A percentile compares a stretch with the other conserved stretches of the same genome.
Evolutionary conservation across 2,888 invertebrate species (phyloP).

Genomic region (Drosophila niveifrons): DNA sequence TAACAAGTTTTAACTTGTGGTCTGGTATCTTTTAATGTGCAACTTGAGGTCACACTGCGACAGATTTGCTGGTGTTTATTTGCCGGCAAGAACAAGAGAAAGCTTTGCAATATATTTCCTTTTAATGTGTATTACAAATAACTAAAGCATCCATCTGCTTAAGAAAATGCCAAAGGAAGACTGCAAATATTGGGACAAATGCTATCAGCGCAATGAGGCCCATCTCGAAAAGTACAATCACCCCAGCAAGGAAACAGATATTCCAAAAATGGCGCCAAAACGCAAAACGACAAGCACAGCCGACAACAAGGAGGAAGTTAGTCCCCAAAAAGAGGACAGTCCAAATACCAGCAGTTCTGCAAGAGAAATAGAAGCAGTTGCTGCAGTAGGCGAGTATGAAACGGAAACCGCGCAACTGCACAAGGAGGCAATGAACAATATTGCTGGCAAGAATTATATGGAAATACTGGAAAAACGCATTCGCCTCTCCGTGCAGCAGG

Average conservation of each 20-base stretch:
- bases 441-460: conserved; percentile 80
- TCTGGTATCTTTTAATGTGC: background rate
- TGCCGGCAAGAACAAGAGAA: conserved; percentile 35
- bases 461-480: conserved; percentile 79
- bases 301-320: conserved; percentile 26
- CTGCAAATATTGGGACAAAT: conserved; percentile 92
- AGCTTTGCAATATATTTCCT: conserved; percentile 16
- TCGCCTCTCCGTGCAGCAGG: conserved; percentile 81
- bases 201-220: conserved; percentile 92
- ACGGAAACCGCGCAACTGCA: conserved; percentile 67
- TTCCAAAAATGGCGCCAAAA: conserved; percentile 71
- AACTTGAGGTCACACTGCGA: background rate
- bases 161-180: conserved; percentile 85
- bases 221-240: conserved; percentile 92
- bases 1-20: background rate
- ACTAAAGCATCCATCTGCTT: conserved; percentile 2
- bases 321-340: conserved; percentile 30
- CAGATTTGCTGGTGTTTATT: background rate
- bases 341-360: conserved; percentile 24
- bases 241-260: conserved; percentile 86
- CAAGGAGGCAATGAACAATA: conserved; percentile 75
- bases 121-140: background rate
- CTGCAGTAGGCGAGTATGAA: conserved; percentile 42
- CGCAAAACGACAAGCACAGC: conserved; percentile 34
- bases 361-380: background rate